Conservation (phyloP, 2,113 vertebrate genomes). For the Eidolon helvum region DNA sequence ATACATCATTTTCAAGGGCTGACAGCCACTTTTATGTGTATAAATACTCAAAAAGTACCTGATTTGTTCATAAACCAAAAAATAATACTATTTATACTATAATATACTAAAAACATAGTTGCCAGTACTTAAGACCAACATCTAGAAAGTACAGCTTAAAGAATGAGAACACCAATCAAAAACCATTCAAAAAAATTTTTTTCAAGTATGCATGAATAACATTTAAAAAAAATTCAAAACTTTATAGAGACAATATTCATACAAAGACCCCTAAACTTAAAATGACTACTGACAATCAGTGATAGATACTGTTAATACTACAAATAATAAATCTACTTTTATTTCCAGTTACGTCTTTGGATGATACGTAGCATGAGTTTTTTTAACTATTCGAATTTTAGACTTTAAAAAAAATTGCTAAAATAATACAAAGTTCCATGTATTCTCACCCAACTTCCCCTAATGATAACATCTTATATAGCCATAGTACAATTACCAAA, state of each 20-base stretch:
- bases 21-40: not conserved
- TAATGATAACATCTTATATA: not conserved
- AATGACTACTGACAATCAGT: not conserved
- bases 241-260: not conserved
- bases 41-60: not conserved
- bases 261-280: conserved; percentile 37
- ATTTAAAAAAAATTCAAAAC: not conserved
- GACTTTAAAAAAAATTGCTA: not conserved
- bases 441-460: no score
- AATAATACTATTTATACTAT: not conserved
- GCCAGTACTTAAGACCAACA: not conserved
- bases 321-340: conserved; percentile 36
- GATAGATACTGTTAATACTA: not conserved
- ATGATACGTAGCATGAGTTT: not conserved
- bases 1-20: not conserved
- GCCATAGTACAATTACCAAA: not conserved
- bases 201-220: not conserved
- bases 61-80: not conserved
- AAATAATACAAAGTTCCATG: not conserved
- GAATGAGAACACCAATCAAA: not conserved
- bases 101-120: not conserved
- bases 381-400: not conserved
- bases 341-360: not conserved
- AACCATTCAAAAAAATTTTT: not conserved
- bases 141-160: not conserved